These are phyloP conservation scores for Ranitomeya imitator DNA, from an alignment of 2,113 vertebrate species.

Conservation along the genomic window DNA sequence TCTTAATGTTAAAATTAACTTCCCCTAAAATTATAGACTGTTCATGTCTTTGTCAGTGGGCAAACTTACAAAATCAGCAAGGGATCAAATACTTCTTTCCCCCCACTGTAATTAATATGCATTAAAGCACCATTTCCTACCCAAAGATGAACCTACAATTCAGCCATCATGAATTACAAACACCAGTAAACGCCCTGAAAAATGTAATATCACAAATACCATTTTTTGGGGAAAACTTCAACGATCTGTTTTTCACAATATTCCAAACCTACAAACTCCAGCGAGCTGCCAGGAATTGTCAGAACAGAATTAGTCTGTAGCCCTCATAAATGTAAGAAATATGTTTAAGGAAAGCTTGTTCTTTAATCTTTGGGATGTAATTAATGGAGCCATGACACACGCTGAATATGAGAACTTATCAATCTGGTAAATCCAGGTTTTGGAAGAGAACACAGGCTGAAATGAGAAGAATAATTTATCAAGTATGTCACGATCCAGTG, in stretches of 20 bases:
- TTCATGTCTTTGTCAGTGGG: too few relatives aligned
- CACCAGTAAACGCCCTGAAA: too few relatives aligned
- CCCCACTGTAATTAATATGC: background rate
- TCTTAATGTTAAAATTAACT: too few relatives aligned
- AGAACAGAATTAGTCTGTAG: background rate
- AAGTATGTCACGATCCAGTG: slow-evolving; percentile 46
- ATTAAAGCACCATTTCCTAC: background rate
- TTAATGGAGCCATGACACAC: background rate
- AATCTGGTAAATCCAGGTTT: slow-evolving; percentile 19
- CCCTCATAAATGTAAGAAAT: background rate
- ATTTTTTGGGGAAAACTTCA: background rate
- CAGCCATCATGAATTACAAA: too few relatives aligned
- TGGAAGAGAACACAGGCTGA: slow-evolving; percentile 14
- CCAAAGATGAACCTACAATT: too few relatives aligned
- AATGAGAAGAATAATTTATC: slow-evolving; percentile 52
- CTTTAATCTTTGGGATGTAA: background rate
- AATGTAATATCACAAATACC: background rate
- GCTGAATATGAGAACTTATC: background rate
- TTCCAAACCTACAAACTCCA: background rate
- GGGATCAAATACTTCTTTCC: too few relatives aligned
- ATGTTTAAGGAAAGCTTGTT: background rate
- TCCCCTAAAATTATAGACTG: too few relatives aligned
- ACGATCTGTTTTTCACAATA: background rate
- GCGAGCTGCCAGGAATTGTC: background rate
- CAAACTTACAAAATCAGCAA: too few relatives aligned